These are phyloP conservation scores for Paramuricea clavata DNA, from an alignment of 92 coral and sea anemone species.

Conservation along the genomic window DNA sequence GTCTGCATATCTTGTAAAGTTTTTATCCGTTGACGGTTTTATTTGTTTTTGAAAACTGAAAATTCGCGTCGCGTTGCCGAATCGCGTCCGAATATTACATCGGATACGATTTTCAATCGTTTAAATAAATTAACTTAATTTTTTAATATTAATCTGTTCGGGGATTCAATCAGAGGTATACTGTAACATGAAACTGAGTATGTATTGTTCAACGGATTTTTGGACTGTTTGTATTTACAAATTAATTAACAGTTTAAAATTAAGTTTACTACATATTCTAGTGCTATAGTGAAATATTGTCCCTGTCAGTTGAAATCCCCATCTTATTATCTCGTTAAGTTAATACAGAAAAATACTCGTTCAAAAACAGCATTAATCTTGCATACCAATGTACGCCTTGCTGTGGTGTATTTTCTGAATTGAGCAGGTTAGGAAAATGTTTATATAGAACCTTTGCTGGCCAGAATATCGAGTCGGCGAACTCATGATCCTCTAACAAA, in stretches of 20 bases:
- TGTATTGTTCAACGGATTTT: conserved; percentile 2
- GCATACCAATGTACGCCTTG: conserved; percentile 96
- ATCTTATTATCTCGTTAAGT: neutral
- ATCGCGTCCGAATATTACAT: conserved; percentile 25
- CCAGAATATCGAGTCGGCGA: conserved; percentile 78
- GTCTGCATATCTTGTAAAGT: too few relatives aligned
- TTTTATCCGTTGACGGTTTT: too few relatives aligned
- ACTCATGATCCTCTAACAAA: conserved; percentile 73
- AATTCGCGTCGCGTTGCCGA: too few relatives aligned
- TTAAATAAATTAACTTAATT: conserved; percentile 41
- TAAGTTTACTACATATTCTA: neutral
- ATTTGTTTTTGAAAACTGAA: too few relatives aligned
- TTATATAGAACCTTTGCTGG: conserved; percentile 77
- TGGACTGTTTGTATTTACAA: conserved; percentile 13
- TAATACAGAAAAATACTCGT: conserved; percentile 39
- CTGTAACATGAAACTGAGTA: neutral
- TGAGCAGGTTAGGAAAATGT: conserved; percentile 67
- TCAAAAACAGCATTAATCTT: conserved; percentile 61
- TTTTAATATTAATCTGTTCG: conserved; percentile 5
- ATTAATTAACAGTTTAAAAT: conserved; percentile 32
- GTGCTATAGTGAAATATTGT: neutral
- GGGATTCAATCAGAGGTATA: neutral
- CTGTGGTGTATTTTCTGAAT: conserved; percentile 58
- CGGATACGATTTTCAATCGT: conserved; percentile 37
- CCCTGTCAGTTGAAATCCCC: neutral